Evolutionary conservation across 2,113 vertebrate species (phyloP), one percentile per base, ranked within the genome.

Genomic region (Chaetops frenatus): DNA sequence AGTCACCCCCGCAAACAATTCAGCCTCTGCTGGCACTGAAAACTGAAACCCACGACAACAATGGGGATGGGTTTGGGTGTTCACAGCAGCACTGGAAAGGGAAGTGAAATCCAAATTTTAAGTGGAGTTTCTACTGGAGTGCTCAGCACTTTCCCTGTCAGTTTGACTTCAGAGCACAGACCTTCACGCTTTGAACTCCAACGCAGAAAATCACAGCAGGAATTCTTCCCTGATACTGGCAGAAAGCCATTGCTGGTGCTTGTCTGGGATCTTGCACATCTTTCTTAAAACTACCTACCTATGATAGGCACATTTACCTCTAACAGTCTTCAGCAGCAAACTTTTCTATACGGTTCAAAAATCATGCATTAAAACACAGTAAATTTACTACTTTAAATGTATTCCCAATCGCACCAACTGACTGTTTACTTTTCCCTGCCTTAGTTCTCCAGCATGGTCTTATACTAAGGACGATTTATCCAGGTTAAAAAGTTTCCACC

Each of bases 141-240:
- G 2, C 40, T 86, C 4, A 1, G 58, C 2, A 4, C 62, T 28
- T 40, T 29, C 58, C 64, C 45, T 0, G 0, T 11, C 53, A 0
- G 0, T 74, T 45, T 25, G 29, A 45, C 28, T 80, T 35, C 44
- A 71, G 56, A 89, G 81, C 42, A 27, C 56, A 56, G 73, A 64
- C 6, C 1, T 65, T 50, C 54, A 61, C 0, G 1, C 78, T 86
- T 72, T 88, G 58, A 93, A 73, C n/a, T 66, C 47, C 42, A 20
- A 7, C 4, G 4, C 73, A 74, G 62, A 82, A 94, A 93, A 86
- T 27, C 45, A 50, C 76, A 78, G 64, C 45, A 81, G 82, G 70
- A 94, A 40, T 73, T 77, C 82, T 53, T 57, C 79, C 58, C 58
- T 53, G 23, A 19, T 64, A 51, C 50, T 53, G 66, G 62, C 76